Evolutionary conservation across 2,797 vertebrate species (phyloP), one percentile per base, ranked within the genome.

Genomic region (Tokudaia muenninki): DNA sequence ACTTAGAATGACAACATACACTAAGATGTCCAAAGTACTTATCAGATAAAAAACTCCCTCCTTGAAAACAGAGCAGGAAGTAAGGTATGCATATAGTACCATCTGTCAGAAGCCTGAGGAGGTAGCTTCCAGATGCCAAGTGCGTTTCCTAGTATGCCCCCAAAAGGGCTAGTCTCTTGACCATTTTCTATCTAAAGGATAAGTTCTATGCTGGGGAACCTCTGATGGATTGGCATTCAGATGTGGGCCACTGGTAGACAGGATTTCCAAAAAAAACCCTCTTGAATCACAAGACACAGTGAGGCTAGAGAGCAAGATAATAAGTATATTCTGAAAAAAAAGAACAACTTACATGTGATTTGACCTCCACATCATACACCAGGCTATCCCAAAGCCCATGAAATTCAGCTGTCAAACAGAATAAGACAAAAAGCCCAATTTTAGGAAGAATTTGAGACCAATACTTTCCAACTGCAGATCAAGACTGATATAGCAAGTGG

Each of bases 341-440:
- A 50, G 50, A 80, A 29, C 26, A 95, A 98, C 98, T 99, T 98
- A 99, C 99, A 5, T 99, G 99, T n/a, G 98, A 99, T 98, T 99
- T 99, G 78, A 99, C 98, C 97, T 99, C 99, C 91, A 89, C 98
- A 1, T 99, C 99, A 97, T 99, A 99, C 34, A 99, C 98, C 79
- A 99, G 98, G 97, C 99, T 99, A 96, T 99, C 99, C 99, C 99
- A 99, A 77, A 99, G 99, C 70, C 99, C 99, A 9, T 99, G 99
- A 97, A 99, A 99, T 97, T 99, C 99, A 98, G 98, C 99, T 99
- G 98, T 57, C 98, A 98, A 22, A 37, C 37, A 96, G n/a, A 96
- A 50, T 1, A 63, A 78, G 44, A 88, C 44, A 82, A 72, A 86
- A 86, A 70, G 44, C n/a, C 13, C 21, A 19, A n/a, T 17, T 67